Conservation (phyloP, 1,140 invertebrate genomes). For the Oncopeltus fasciatus region DNA sequence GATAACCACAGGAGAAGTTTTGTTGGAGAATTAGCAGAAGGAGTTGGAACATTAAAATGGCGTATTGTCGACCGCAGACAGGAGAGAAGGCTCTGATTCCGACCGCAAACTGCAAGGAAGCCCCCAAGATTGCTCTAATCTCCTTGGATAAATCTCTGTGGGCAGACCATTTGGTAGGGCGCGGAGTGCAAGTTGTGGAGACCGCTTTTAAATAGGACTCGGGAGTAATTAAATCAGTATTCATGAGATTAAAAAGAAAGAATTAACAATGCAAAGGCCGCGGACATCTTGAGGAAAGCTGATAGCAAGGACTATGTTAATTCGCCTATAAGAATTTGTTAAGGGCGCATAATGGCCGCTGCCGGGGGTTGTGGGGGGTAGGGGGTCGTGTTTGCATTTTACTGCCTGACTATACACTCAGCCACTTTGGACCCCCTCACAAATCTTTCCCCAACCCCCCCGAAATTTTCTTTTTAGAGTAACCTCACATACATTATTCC, state of each 20-base stretch:
- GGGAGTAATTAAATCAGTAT: conserved; percentile 9
- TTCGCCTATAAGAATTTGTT: neutral
- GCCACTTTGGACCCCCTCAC: too few relatives aligned
- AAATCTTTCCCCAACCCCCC: too few relatives aligned
- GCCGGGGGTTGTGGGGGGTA: neutral
- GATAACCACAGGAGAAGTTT: too few relatives aligned
- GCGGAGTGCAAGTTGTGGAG: too few relatives aligned
- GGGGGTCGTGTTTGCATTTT: neutral
- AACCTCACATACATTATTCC: too few relatives aligned
- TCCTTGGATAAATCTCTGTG: neutral
- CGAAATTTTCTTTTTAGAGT: too few relatives aligned
- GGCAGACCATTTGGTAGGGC: neutral
- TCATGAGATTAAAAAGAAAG: conserved; percentile 13
- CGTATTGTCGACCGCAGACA: neutral
- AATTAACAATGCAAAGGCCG: conserved; percentile 9
- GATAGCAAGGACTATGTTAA: neutral
- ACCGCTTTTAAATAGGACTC: too few relatives aligned
- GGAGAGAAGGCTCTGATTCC: neutral
- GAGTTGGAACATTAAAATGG: too few relatives aligned
- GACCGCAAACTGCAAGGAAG: neutral
- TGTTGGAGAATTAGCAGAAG: too few relatives aligned
- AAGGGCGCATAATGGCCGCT: neutral
- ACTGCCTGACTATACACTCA: neutral
- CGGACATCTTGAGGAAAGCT: neutral
- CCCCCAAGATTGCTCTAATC: neutral